Base-by-base conservation (phyloP, 2,113 vertebrate genomes). In the Podarcis cretensis region DNA sequence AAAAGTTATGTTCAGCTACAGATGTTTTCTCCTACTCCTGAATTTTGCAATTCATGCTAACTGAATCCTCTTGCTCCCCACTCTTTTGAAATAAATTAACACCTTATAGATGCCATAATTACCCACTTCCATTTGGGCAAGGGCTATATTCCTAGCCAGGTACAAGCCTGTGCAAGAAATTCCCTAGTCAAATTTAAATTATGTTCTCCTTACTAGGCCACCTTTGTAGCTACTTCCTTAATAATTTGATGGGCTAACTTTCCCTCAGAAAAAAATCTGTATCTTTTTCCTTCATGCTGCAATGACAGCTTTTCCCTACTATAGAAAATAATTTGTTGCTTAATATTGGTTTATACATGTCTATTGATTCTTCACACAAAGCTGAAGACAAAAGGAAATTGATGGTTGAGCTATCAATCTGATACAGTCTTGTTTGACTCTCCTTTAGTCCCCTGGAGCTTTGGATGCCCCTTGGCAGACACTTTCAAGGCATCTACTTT, bases 1-100 rank as follows among this genome's bases (percentile, higher is more conserved):
- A 81, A 87, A 86, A 76, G 81, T 20, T 43, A 71, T 35, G 6
- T 90, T 89, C 32, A 13, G 25, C 9, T 40, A 75, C 74, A 93
- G 35, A 48, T 89, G 1, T 68, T 81, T 91, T 87, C 40, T 93
- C 35, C 81, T 9, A 66, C 21, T 16, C 0, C 63, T 7, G 21
- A 23, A 76, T 59, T 83, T 88, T 80, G 74, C 78, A 27, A 3
- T 79, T 75, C 54, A 65, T 25, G 83, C 87, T 66, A 20, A 37
- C 0, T 25, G 25, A 21, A 71, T 32, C 16, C 43, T 57, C 8
- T 14, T 40, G 43, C 35, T 84, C 4, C 40, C 43, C 9, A 54
- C 4, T 73, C 6, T 37, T 82, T 66, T 40, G 3, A 32, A 82
- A 66, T 66, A 82, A 66, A 25, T 63, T 80, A 6, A 9, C 14